A percentile compares a stretch with the other conserved stretches of the same genome.
Evolutionary conservation across 2,888 invertebrate species (phyloP).

Genomic region (Oscheius onirici): DNA sequence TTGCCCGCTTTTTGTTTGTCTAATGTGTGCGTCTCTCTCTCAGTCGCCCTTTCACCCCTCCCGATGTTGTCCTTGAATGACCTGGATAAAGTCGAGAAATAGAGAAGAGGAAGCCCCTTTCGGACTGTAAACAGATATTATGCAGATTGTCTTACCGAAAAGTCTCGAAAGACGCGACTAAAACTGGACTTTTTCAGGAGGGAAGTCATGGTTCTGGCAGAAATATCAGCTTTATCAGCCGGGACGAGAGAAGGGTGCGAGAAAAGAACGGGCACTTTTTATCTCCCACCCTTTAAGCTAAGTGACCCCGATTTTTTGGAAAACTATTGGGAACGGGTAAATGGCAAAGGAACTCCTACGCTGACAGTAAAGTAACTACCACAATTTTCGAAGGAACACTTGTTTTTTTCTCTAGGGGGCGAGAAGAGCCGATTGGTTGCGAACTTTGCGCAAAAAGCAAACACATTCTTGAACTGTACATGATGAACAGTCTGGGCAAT

Average conservation of each 20-base stretch:
- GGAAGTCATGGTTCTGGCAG: background rate
- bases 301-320: background rate
- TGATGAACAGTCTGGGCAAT: too few relatives aligned
- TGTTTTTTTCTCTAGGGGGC: background rate
- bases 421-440: background rate
- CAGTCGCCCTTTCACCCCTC: background rate
- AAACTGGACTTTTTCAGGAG: background rate
- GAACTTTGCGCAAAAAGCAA: background rate
- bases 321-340: background rate
- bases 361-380: background rate
- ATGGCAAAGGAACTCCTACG: background rate
- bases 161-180: background rate
- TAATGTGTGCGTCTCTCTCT: constrained; percentile 22
- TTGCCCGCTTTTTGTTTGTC: constrained; percentile 17
- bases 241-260: background rate
- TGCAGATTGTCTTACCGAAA: constrained; percentile 10
- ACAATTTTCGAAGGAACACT: background rate
- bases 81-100: constrained; percentile 3
- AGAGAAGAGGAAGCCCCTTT: constrained; percentile 3
- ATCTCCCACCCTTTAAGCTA: background rate
- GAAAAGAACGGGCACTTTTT: background rate
- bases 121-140: constrained; percentile 21
- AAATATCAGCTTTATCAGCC: background rate
- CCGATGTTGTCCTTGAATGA: constrained; percentile 22
- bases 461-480: too few relatives aligned